phyloP scores from a whole-genome alignment of 2,113 vertebrate species.

The Etheostoma cragini region DNA sequence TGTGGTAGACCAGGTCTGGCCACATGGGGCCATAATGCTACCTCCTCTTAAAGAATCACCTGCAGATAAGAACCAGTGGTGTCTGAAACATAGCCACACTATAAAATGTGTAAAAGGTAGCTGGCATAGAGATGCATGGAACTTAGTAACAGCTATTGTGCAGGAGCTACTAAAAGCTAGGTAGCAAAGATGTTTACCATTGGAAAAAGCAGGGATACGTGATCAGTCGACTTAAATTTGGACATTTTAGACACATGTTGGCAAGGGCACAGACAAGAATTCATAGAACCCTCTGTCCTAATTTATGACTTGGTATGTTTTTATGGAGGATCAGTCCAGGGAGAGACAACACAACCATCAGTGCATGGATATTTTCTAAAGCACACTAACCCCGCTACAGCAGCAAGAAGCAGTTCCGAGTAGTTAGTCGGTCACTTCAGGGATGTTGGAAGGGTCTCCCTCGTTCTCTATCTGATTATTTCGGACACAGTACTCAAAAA shows the following conservation, averaged over 20 bases:
- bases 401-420: slow-evolving; percentile 21
- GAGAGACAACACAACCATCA: slow-evolving; percentile 27
- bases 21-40: slow-evolving; percentile 24
- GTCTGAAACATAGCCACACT: slow-evolving; percentile 31
- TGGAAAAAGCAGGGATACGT: slow-evolving; percentile 40
- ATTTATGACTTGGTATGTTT: slow-evolving; percentile 23
- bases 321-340: background rate
- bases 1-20: slow-evolving; percentile 13
- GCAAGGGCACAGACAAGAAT: slow-evolving; percentile 8
- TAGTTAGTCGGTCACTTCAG: slow-evolving; percentile 33
- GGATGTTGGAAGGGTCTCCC: slow-evolving; percentile 28
- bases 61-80: slow-evolving; percentile 41
- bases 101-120: slow-evolving; percentile 21
- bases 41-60: slow-evolving; percentile 41
- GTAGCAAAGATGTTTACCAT: slow-evolving; percentile 51
- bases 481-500: slow-evolving; percentile 18
- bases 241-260: slow-evolving; percentile 26
- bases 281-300: slow-evolving; percentile 2
- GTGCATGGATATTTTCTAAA: slow-evolving; percentile 52
- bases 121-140: slow-evolving; percentile 67
- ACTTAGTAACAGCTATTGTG: slow-evolving; percentile 34
- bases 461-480: slow-evolving; percentile 38
- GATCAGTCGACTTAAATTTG: slow-evolving; percentile 15
- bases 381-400: slow-evolving; percentile 58
- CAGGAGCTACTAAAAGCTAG: slow-evolving; percentile 41